phyloP scores from a whole-genome alignment of 2,888 invertebrate genomes.

The Agapostemon virescens region DNA sequence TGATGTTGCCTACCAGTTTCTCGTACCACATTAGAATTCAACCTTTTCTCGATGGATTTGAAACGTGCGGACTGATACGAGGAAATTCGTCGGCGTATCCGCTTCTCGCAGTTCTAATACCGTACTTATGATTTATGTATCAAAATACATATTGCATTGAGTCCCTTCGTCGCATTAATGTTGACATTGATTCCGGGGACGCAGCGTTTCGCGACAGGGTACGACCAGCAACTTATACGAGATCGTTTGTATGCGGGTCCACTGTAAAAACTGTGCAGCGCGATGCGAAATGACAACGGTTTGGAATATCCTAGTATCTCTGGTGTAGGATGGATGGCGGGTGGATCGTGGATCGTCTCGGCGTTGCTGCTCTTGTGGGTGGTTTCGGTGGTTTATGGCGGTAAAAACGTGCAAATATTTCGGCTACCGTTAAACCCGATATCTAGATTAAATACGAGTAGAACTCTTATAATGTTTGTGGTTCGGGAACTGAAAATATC shows the following conservation, averaged over 20 bases:
- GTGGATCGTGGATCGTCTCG: too few species aligned
- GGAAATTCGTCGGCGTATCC: slow-evolving; percentile 38
- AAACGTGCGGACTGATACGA: slow-evolving; percentile 32
- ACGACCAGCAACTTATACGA: slow-evolving; percentile 29
- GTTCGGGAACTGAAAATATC: too few species aligned
- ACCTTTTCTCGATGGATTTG: slow-evolving; percentile 50
- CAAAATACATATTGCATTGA: slow-evolving; percentile 65
- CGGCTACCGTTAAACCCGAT: too few species aligned
- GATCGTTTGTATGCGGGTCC: slow-evolving; percentile 10
- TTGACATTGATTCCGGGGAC: slow-evolving; percentile 44
- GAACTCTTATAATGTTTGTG: too few species aligned
- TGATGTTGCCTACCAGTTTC: slow-evolving; percentile 27
- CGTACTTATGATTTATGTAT: slow-evolving; percentile 68
- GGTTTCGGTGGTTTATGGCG: too few species aligned
- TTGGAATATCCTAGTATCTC: background rate
- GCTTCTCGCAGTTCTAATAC: slow-evolving; percentile 62
- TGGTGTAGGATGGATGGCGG: too few species aligned
- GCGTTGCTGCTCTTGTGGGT: too few species aligned
- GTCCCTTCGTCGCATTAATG: slow-evolving; percentile 48
- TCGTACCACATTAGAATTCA: slow-evolving; percentile 58
- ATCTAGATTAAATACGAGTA: too few species aligned
- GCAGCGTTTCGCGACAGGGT: slow-evolving; percentile 28
- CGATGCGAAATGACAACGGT: background rate
- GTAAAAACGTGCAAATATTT: too few species aligned
- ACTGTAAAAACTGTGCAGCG: background rate